Evolutionary conservation across 1,140 invertebrate genomes (phyloP).

Genomic region (Aphelinus atriplicis): DNA sequence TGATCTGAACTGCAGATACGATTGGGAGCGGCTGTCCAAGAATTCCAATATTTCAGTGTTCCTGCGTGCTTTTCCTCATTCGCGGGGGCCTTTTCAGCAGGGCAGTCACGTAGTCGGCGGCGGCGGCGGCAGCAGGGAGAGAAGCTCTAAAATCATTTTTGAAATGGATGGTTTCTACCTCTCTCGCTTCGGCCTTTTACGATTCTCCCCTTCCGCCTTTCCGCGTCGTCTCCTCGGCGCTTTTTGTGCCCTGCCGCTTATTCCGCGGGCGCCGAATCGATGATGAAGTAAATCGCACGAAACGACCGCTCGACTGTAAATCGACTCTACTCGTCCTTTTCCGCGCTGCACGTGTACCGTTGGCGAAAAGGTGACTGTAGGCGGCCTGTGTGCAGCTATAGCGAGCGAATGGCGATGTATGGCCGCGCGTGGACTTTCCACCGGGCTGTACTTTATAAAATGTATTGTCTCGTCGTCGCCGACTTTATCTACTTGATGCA

Average conservation of each 20-base stretch:
- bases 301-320: slow-evolving; percentile 37
- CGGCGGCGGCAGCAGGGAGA: slow-evolving; percentile 10
- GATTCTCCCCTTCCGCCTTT: slow-evolving; percentile 12
- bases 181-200: slow-evolving; percentile 8
- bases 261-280: slow-evolving; percentile 25
- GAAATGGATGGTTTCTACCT: slow-evolving; percentile 47
- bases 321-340: slow-evolving; percentile 10
- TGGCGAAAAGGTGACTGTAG: no score
- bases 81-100: slow-evolving; percentile 41
- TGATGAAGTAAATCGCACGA: slow-evolving; percentile 41
- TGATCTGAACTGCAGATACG: slow-evolving; percentile 26
- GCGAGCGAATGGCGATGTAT: background rate
- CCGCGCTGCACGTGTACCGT: background rate
- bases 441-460: slow-evolving; percentile 41
- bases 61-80: slow-evolving; percentile 21
- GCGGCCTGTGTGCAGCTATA: background rate
- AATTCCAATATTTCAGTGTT: slow-evolving; percentile 52
- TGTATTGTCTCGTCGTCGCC: slow-evolving; percentile 45
- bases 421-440: background rate
- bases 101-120: slow-evolving; percentile 45
- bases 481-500: slow-evolving; percentile 23
- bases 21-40: slow-evolving; percentile 40
- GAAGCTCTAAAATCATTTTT: slow-evolving; percentile 52
- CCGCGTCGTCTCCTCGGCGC: background rate
- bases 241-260: slow-evolving; percentile 17